Percentiles rank a stretch among this genome's conserved stretches.
Conservation (phyloP, 2,113 vertebrate genomes). For the Cromileptes altivelis region DNA sequence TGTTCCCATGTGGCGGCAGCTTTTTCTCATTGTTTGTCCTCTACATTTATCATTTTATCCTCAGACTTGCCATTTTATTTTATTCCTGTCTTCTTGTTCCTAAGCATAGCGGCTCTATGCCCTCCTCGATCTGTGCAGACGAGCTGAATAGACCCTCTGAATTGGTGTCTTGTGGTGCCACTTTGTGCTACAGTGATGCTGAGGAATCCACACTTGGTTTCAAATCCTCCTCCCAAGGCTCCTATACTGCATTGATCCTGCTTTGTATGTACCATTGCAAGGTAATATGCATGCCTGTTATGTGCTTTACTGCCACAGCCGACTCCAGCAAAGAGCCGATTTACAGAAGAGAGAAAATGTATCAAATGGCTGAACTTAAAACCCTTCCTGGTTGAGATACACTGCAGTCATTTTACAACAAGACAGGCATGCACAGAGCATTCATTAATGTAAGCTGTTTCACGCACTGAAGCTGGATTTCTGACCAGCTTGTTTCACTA, state of each 20-base stretch:
- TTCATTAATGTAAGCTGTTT: slow-evolving; percentile 34
- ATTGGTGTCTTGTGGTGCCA: slow-evolving; percentile 40
- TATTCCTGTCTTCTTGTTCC: slow-evolving; percentile 21
- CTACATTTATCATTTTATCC: slow-evolving; percentile 28
- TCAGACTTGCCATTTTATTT: slow-evolving; percentile 11
- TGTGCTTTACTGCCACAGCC: slow-evolving; percentile 40
- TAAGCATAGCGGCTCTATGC: not conserved
- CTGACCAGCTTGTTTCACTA: slow-evolving; percentile 4
- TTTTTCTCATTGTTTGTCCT: slow-evolving; percentile 33
- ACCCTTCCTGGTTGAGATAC: slow-evolving; percentile 23
- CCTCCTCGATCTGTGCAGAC: slow-evolving; percentile 16
- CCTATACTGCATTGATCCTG: slow-evolving; percentile 54
- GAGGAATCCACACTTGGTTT: slow-evolving; percentile 47
- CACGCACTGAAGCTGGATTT: slow-evolving; percentile 25
- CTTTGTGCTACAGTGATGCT: slow-evolving; percentile 35
- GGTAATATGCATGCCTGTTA: slow-evolving; percentile 58
- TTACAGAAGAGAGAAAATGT: slow-evolving; percentile 34
- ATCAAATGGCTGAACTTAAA: slow-evolving; percentile 43
- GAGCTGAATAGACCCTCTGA: slow-evolving; percentile 41
- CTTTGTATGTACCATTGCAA: slow-evolving; percentile 49
- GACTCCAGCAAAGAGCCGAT: slow-evolving; percentile 27
- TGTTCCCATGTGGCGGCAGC: slow-evolving; percentile 28
- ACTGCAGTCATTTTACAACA: slow-evolving; percentile 9
- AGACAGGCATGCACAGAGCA: slow-evolving; percentile 14
- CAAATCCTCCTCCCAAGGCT: slow-evolving; percentile 58